Percentiles rank a stretch among this genome's conserved stretches.
phyloP scores from a whole-genome alignment of 2,888 invertebrate species.

The Ectobius pallidus region DNA sequence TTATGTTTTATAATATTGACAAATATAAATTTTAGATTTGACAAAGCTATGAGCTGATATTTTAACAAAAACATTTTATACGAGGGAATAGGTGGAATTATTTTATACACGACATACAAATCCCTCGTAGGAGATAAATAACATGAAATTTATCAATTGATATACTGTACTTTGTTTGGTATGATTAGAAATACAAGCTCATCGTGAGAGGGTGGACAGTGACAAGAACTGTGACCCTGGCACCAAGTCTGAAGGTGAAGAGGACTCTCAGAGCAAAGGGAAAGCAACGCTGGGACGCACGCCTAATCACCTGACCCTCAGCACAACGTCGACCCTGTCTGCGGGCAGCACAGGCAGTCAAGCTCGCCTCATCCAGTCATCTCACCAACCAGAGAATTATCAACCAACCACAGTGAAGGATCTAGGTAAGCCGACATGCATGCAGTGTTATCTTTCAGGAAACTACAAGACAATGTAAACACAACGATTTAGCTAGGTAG shows the following conservation, averaged over 20 bases:
- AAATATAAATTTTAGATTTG: too few relatives aligned
- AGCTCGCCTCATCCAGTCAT: conserved; percentile 91
- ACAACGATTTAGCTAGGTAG: neutral
- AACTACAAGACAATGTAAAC: conserved; percentile 50
- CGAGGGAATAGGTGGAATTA: too few relatives aligned
- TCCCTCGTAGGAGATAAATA: too few relatives aligned
- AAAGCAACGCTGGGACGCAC: conserved; percentile 80
- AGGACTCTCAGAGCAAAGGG: conserved; percentile 72
- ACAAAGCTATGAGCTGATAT: too few relatives aligned
- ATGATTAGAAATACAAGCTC: neutral
- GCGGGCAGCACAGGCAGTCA: conserved; percentile 93
- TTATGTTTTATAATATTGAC: too few relatives aligned
- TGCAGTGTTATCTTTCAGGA: conserved; percentile 73
- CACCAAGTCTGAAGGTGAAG: conserved; percentile 86
- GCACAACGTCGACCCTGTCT: conserved; percentile 92
- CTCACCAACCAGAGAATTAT: conserved; percentile 90
- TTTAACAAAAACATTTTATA: too few relatives aligned
- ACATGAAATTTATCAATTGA: too few relatives aligned
- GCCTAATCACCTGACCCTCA: conserved; percentile 91
- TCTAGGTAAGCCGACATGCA: conserved; percentile 79
- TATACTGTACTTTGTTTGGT: too few relatives aligned
- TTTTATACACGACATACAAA: too few relatives aligned
- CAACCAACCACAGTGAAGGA: conserved; percentile 88
- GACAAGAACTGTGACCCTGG: conserved; percentile 64
- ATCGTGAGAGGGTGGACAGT: conserved; percentile 14